Percentiles rank a stretch among this genome's conserved stretches.
Conservation (phyloP, 2,797 vertebrate genomes). For the Leptatherina wallacei region DNA sequence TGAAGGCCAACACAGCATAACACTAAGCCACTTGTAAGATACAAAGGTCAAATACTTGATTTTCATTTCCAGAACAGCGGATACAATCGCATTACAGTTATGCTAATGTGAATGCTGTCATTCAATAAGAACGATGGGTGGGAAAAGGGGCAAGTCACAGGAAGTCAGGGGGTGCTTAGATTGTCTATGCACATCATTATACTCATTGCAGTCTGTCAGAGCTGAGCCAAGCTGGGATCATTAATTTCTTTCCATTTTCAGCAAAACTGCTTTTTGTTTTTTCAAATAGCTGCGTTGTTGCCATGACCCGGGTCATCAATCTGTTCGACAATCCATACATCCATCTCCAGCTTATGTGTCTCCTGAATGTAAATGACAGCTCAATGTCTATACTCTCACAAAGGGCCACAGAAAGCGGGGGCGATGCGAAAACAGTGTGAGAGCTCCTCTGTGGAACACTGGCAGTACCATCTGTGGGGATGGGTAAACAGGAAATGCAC, state of each 20-base stretch:
- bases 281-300: constrained; percentile 75
- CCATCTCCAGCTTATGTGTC: constrained; percentile 68
- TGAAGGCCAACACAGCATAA: constrained; percentile 57
- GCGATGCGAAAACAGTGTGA: constrained; percentile 75
- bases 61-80: constrained; percentile 79
- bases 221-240: constrained; percentile 56
- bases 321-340: constrained; percentile 57
- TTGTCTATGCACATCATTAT: constrained; percentile 74
- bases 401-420: constrained; percentile 78
- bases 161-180: constrained; percentile 61
- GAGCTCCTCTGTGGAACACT: constrained; percentile 72
- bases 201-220: constrained; percentile 60
- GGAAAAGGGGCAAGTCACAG: constrained; percentile 68
- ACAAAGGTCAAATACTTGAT: constrained; percentile 82
- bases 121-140: constrained; percentile 62
- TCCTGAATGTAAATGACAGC: constrained; percentile 81
- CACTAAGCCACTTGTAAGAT: constrained; percentile 74
- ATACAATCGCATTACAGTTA: constrained; percentile 70
- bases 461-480: constrained; percentile 83
- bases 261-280: constrained; percentile 70
- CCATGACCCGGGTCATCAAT: constrained; percentile 77
- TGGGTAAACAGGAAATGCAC: constrained; percentile 82
- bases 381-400: constrained; percentile 78
- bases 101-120: constrained; percentile 72
- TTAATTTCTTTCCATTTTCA: constrained; percentile 75